A percentile compares a stretch with the other conserved stretches of the same genome.
phyloP scores from a whole-genome alignment of 2,888 invertebrate species.

The Apotomis betuletana region DNA sequence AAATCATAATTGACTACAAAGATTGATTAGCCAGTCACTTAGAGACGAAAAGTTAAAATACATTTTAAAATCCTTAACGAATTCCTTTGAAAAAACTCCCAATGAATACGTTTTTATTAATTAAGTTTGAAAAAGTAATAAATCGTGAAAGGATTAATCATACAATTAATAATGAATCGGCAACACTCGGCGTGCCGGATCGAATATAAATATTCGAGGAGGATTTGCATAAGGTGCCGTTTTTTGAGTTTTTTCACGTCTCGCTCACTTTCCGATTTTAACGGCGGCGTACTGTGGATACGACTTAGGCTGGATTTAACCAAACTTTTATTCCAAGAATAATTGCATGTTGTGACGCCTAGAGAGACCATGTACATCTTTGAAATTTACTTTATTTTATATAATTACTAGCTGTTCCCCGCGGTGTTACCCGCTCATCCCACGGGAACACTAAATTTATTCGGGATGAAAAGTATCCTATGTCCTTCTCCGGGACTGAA shows the following conservation, averaged over 20 bases:
- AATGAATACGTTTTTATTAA: slow-evolving; percentile 68
- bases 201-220: slow-evolving; percentile 71
- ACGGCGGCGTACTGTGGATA: slow-evolving; percentile 54
- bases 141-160: slow-evolving; percentile 72
- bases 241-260: slow-evolving; percentile 58
- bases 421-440: no score
- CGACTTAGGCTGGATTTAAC: slow-evolving; percentile 5
- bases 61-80: slow-evolving; percentile 56
- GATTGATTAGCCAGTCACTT: not conserved
- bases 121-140: slow-evolving; percentile 73
- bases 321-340: no score
- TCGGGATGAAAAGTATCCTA: no score
- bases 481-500: no score
- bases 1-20: slow-evolving; percentile 6
- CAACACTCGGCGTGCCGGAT: slow-evolving; percentile 66
- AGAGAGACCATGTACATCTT: no score
- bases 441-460: no score
- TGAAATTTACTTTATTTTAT: no score
- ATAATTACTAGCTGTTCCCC: no score
- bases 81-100: slow-evolving; percentile 73
- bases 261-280: slow-evolving; percentile 63
- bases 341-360: no score
- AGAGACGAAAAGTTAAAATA: not conserved
- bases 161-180: slow-evolving; percentile 81
- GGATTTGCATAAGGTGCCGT: slow-evolving; percentile 78